A percentile compares a stretch with the other conserved stretches of the same genome.
Evolutionary conservation across 2,797 vertebrate species (phyloP).

Genomic region (Paramormyrops hopkinsi): DNA sequence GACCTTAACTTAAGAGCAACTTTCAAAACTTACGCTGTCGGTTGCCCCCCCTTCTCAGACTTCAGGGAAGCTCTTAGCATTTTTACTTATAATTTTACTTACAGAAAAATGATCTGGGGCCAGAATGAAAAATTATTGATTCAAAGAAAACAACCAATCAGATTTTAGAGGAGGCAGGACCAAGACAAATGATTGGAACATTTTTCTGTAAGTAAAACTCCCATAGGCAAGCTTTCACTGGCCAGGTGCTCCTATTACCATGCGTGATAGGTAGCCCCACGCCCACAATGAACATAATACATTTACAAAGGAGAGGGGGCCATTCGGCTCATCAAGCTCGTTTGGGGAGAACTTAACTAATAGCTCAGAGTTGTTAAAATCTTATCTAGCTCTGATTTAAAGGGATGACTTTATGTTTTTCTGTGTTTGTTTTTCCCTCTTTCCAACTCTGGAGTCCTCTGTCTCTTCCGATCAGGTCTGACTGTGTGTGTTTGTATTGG

Average conservation of each 20-base stretch:
- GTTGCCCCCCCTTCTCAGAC: background rate
- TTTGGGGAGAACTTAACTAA: too few species aligned
- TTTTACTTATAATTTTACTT: background rate
- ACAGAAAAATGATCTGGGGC: background rate
- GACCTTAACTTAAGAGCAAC: background rate
- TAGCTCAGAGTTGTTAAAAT: too few species aligned
- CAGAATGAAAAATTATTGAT: background rate
- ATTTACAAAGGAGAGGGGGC: too few species aligned
- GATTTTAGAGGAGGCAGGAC: background rate
- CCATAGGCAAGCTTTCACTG: background rate
- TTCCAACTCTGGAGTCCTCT: background rate
- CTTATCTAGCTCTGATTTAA: too few species aligned
- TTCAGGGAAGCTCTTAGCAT: background rate
- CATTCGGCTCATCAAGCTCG: too few species aligned
- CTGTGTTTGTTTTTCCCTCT: background rate
- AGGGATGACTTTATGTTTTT: background rate
- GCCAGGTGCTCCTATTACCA: background rate
- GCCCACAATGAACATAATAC: background rate
- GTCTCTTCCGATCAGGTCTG: background rate
- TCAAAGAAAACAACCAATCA: background rate
- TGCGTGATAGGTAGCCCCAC: background rate
- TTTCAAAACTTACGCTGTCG: background rate
- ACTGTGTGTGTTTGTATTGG: background rate
- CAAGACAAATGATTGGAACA: background rate
- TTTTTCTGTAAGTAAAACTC: background rate